Evolutionary conservation across 2,113 vertebrate genomes (phyloP).

Genomic region (Plecturocebus donacophilus): DNA sequence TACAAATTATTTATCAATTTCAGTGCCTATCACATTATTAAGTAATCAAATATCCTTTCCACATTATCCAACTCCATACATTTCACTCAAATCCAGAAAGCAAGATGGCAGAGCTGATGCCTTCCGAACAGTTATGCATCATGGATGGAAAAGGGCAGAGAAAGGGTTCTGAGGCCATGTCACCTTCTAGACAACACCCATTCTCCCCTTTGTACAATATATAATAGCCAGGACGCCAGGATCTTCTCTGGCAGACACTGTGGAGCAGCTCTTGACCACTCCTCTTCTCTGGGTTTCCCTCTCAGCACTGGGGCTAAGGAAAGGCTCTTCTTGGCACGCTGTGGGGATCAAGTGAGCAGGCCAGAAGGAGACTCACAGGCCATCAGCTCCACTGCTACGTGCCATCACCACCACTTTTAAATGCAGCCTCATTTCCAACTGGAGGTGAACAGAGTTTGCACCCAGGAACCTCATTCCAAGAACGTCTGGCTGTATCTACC

Average conservation of each 20-base stretch:
- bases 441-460: background rate
- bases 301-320: background rate
- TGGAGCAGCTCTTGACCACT: background rate
- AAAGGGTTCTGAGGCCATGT: background rate
- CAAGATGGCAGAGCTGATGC: background rate
- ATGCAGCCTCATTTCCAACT: background rate
- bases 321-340: too few relatives aligned
- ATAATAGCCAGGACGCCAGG: background rate
- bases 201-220: background rate
- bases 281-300: too few relatives aligned
- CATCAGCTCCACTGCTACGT: accelerated
- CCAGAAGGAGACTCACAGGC: background rate
- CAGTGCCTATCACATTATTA: background rate
- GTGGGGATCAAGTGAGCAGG: background rate
- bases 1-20: background rate
- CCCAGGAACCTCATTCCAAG: background rate
- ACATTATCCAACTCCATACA: accelerated
- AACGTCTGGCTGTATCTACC: background rate
- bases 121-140: background rate
- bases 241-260: background rate
- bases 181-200: background rate
- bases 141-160: background rate
- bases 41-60: background rate
- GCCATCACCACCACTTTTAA: background rate
- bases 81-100: background rate